Evolutionary conservation across 2,888 invertebrate species (phyloP).

Genomic region (Polylopha cassiicola): DNA sequence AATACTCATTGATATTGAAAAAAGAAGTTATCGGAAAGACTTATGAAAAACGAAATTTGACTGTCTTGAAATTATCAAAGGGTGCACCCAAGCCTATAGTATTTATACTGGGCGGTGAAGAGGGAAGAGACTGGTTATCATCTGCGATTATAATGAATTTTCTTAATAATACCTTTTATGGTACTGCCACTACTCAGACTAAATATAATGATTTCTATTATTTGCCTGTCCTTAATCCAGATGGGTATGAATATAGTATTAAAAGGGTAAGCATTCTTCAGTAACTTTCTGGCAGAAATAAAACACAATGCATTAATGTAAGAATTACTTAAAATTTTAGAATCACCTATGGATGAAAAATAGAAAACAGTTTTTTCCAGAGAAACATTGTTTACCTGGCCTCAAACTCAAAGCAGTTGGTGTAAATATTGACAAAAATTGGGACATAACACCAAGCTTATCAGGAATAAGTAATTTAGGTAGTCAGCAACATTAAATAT

Average conservation of each 20-base stretch:
- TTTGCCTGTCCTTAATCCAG: constrained; percentile 61
- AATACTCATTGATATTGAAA: constrained; percentile 26
- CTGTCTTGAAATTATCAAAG: constrained; percentile 45
- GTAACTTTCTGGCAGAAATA: constrained; percentile 2
- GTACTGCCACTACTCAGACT: constrained; percentile 28
- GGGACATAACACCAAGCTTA: too few relatives aligned
- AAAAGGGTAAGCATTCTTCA: constrained; percentile 35
- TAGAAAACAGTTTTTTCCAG: constrained; percentile 42
- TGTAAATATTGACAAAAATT: constrained; percentile 59
- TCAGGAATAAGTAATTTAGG: too few relatives aligned
- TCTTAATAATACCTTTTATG: constrained; percentile 36
- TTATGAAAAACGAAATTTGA: constrained; percentile 48
- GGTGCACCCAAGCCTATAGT: constrained; percentile 38
- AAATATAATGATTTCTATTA: constrained; percentile 53
- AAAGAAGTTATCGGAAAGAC: constrained; percentile 47
- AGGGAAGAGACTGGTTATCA: constrained; percentile 58
- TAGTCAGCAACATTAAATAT: too few relatives aligned
- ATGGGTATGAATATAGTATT: constrained; percentile 57
- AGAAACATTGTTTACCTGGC: constrained; percentile 36
- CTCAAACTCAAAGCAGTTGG: constrained; percentile 40
- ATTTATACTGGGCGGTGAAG: constrained; percentile 60
- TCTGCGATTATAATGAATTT: constrained; percentile 49
- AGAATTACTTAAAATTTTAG: constrained; percentile 33
- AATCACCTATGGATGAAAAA: constrained; percentile 57
- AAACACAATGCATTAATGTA: neutral